Percentiles rank a stretch among this genome's conserved stretches.
These are phyloP conservation scores for Anoplopoma fimbria DNA, from an alignment of 2,113 vertebrate genomes.

Conservation along the genomic window DNA sequence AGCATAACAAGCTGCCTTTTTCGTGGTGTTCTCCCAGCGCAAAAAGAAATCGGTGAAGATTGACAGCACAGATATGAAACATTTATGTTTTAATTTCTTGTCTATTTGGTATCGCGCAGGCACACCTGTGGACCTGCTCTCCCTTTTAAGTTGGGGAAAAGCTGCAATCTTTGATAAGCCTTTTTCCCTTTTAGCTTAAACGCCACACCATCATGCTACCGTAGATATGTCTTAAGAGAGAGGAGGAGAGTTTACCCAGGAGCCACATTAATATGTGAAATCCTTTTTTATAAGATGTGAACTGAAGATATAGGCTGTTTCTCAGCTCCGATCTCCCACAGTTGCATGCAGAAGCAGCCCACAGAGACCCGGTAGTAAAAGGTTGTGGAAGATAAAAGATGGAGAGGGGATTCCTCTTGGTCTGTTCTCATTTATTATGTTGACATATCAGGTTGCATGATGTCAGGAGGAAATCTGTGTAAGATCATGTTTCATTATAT, in stretches of 20 bases:
- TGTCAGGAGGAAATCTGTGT: slow-evolving; percentile 58
- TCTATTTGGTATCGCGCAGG: slow-evolving; percentile 63
- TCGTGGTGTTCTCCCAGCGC: slow-evolving; percentile 46
- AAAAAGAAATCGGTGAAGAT: slow-evolving; percentile 56
- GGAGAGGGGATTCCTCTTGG: slow-evolving; percentile 59
- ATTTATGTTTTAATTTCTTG: slow-evolving; percentile 77
- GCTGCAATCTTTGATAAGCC: slow-evolving; percentile 75
- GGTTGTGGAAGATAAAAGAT: slow-evolving; percentile 75
- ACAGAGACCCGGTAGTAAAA: slow-evolving; percentile 73
- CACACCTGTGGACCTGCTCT: slow-evolving; percentile 73
- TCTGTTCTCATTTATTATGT: slow-evolving; percentile 74
- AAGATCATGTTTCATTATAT: slow-evolving; percentile 51
- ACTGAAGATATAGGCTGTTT: slow-evolving; percentile 77
- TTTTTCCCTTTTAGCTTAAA: slow-evolving; percentile 70
- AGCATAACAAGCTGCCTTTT: slow-evolving; percentile 65
- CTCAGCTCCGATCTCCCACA: slow-evolving; percentile 75
- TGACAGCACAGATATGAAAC: slow-evolving; percentile 74
- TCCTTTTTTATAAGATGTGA: slow-evolving; percentile 76
- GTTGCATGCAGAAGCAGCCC: slow-evolving; percentile 68
- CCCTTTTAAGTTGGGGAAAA: slow-evolving; percentile 53
- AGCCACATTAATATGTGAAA: slow-evolving; percentile 79
- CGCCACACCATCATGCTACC: slow-evolving; percentile 59
- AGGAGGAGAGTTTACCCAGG: slow-evolving; percentile 71
- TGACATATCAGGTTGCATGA: slow-evolving; percentile 71
- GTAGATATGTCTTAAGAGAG: slow-evolving; percentile 75